These are phyloP conservation scores for Eledone cirrhosa DNA, from an alignment of 2,888 invertebrate species.

Conservation along the genomic window DNA sequence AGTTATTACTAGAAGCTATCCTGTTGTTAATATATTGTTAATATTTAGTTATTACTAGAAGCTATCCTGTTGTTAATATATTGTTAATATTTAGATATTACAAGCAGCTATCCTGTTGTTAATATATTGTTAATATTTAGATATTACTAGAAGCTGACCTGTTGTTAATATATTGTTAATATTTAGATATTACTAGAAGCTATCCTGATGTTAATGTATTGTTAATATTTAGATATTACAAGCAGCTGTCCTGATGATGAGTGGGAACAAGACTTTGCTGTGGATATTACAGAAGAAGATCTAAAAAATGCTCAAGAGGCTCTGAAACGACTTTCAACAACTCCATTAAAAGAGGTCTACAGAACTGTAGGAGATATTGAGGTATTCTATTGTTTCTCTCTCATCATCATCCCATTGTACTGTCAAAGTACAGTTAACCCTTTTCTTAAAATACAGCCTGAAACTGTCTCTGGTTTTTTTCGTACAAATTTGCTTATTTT, in stretches of 20 bases:
- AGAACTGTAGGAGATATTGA: conserved; percentile 32
- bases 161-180: no score
- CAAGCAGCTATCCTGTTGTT: no score
- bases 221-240: conserved; percentile 19
- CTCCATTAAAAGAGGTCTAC: conserved; percentile 21
- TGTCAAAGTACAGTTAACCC: conserved; percentile 17
- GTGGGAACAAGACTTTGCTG: conserved; percentile 65
- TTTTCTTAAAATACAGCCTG: not conserved
- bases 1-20: no score
- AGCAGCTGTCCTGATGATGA: conserved; percentile 55
- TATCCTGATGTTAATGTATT: no score
- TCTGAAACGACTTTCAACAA: conserved; percentile 48
- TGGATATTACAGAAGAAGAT: conserved; percentile 63
- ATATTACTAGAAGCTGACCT: no score
- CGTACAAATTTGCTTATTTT: no score
- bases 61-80: no score
- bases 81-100: no score
- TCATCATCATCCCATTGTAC: not conserved
- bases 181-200: no score
- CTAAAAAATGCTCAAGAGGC: conserved; percentile 57
- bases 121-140: no score
- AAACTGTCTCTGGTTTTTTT: not conserved
- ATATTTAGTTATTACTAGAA: no score
- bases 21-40: no score
- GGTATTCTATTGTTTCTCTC: conserved; percentile 17